Evolutionary conservation across 2,797 vertebrate genomes (phyloP), one percentile per base, ranked within the genome.

Genomic region (Cuculus canorus): DNA sequence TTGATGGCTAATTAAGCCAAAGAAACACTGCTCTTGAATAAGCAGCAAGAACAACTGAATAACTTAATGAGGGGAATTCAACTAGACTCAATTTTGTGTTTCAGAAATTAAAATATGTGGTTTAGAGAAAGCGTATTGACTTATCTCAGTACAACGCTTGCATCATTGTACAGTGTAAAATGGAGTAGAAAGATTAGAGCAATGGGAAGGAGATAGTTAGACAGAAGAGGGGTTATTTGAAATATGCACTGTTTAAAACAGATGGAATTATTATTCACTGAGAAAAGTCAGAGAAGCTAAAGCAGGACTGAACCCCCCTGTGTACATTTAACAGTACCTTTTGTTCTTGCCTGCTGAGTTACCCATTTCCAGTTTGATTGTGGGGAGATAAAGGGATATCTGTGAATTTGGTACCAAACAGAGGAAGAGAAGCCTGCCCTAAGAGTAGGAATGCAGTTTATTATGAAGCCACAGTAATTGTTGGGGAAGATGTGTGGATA

Each of bases 301-400:
- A 41, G 30, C 16, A 53, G 45, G 39, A 11, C 56, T 73, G 48
- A 30, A 70, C 54, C 52, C 84, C 13, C 16, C 25, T 16, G n/a
- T 12, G 4, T 56, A 3, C 3, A 0, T 19, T 13, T 65, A 37
- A 3, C 15, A 25, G 27, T 22, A 2, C 48, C 30, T 11, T 61
- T 48, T 70, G 24, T 43, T 88, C 50, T 65, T 48, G 30, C 0
- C 17, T 87, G 60, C 39, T 3, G 50, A 66, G 56, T 61, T 86
- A 48, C 21, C 15, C 1, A 2, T 61, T 79, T 52, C 27, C 59
- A 57, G 39, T 50, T 33, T 18, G 69, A 24, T 53, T 43, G 17
- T 54, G 72, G 41, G 48, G 41, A 80, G 33, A 27, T 41, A n/a
- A 7, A 33, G 35, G 10, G 15, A 23, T 52, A 28, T 27, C 6